phyloP scores from a whole-genome alignment of 2,797 vertebrate genomes.

The Karalla daura region DNA sequence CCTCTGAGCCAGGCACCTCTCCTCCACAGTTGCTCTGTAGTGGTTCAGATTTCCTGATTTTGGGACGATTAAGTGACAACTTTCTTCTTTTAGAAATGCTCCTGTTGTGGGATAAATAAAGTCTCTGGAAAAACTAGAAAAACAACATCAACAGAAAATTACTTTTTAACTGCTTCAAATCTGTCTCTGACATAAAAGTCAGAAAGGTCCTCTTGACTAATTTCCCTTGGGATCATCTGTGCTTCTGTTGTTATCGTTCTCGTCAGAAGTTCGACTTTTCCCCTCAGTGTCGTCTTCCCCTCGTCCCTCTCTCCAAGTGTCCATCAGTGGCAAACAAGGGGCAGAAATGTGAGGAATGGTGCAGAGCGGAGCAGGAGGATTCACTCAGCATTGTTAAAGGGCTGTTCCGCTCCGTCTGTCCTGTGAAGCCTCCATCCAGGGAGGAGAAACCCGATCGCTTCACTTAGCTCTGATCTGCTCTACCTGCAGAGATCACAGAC shows the following conservation, averaged over 20 bases:
- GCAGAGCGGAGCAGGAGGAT: constrained; percentile 67
- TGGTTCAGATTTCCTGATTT: no score
- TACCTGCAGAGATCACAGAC: constrained; percentile 61
- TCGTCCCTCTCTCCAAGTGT: constrained; percentile 3
- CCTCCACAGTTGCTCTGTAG: no score
- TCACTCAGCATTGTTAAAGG: constrained; percentile 72
- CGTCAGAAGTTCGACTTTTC: not conserved
- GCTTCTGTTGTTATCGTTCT: not conserved
- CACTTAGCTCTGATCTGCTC: constrained; percentile 74
- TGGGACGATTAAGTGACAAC: no score
- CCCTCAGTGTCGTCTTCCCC: not conserved
- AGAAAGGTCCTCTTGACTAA: no score
- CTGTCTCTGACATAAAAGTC: no score
- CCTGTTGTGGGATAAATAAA: no score
- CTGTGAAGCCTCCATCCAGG: constrained; percentile 66
- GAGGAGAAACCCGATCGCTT: constrained; percentile 75
- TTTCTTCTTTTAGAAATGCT: no score
- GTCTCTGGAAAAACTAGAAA: no score
- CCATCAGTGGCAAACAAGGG: constrained; percentile 41
- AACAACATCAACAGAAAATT: no score
- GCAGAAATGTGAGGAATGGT: constrained; percentile 66
- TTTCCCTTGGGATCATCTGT: no score
- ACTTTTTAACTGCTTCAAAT: no score
- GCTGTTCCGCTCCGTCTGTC: constrained; percentile 77
- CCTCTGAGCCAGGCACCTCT: no score